Conservation (phyloP, 64 coral and sea anemone species). For the Actinia equina region DNA sequence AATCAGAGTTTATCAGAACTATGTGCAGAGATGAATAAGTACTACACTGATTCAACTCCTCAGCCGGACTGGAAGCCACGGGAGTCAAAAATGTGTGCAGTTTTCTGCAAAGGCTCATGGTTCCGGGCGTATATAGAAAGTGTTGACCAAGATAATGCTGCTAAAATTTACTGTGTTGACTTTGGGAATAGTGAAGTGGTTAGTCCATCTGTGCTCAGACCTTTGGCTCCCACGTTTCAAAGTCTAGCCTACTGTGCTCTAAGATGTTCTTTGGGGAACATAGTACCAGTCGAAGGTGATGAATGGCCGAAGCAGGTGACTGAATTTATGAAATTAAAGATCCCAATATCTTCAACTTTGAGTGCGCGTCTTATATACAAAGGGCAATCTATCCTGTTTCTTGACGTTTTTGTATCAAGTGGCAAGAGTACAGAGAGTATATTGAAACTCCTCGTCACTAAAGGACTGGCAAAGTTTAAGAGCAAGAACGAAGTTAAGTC, state of each 20-base stretch:
- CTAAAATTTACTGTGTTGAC: slow-evolving; percentile 45
- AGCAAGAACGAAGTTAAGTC: not conserved
- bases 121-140: slow-evolving; percentile 27
- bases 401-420: slow-evolving; percentile 35
- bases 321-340: slow-evolving; percentile 49
- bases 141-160: not conserved
- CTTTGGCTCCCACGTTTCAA: slow-evolving; percentile 33
- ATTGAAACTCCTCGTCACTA: not conserved
- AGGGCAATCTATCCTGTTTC: slow-evolving; percentile 35
- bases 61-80: slow-evolving; percentile 24
- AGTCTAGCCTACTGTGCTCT: slow-evolving; percentile 50
- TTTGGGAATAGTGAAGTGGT: slow-evolving; percentile 69
- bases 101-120: slow-evolving; percentile 41
- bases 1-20: slow-evolving; percentile 8
- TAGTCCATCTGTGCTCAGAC: slow-evolving; percentile 24
- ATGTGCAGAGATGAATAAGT: slow-evolving; percentile 33
- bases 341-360: slow-evolving; percentile 39
- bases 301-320: slow-evolving; percentile 52
- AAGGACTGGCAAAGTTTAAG: not conserved
- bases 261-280: slow-evolving; percentile 47
- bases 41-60: slow-evolving; percentile 1
- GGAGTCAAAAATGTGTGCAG: slow-evolving; percentile 41
- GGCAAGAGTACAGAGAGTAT: not conserved
- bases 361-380: slow-evolving; percentile 33
- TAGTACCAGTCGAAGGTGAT: slow-evolving; percentile 10